A percentile compares a stretch with the other conserved stretches of the same genome.
These are phyloP conservation scores for Typhlichthys subterraneus DNA, from an alignment of 2,797 vertebrate species.

Conservation along the genomic window DNA sequence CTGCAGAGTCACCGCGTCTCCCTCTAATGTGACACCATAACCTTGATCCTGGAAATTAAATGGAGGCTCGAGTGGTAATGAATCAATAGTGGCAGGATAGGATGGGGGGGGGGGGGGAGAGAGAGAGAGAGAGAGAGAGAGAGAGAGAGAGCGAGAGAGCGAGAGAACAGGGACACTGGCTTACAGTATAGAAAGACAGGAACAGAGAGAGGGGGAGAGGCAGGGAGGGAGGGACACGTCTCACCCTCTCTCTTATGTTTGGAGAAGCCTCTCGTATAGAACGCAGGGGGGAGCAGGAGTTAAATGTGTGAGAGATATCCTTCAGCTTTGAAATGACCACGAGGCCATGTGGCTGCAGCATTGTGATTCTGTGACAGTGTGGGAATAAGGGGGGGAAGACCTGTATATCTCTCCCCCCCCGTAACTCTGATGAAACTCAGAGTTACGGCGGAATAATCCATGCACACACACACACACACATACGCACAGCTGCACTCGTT, in stretches of 20 bases:
- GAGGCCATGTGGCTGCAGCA: constrained; percentile 5
- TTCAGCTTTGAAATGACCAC: constrained; percentile 61
- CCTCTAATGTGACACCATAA: constrained; percentile 31
- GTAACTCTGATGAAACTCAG: constrained; percentile 14
- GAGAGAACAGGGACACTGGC: too few relatives aligned
- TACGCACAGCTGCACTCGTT: background rate
- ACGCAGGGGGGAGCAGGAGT: too few relatives aligned
- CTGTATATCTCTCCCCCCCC: background rate
- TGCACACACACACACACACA: constrained; percentile 14
- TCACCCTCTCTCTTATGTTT: constrained; percentile 25
- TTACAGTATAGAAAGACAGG: constrained; percentile 21
- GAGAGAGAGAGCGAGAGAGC: too few relatives aligned
- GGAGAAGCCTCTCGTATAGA: constrained; percentile 7
- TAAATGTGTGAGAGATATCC: constrained; percentile 32
- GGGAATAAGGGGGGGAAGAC: too few relatives aligned
- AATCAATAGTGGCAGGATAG: constrained; percentile 41
- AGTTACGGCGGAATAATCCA: constrained; percentile 18
- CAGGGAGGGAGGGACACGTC: constrained; percentile 3
- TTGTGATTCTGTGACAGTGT: constrained; percentile 32
- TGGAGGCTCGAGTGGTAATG: constrained; percentile 42
- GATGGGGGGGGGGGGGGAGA: background rate
- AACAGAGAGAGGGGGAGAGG: constrained; percentile 32
- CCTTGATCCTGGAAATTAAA: constrained; percentile 58
- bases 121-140: background rate
- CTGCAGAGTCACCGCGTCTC: constrained; percentile 19